A percentile compares a stretch with the other conserved stretches of the same genome.
Conservation (phyloP, 2,113 vertebrate genomes). For the Bothrops jararaca region DNA sequence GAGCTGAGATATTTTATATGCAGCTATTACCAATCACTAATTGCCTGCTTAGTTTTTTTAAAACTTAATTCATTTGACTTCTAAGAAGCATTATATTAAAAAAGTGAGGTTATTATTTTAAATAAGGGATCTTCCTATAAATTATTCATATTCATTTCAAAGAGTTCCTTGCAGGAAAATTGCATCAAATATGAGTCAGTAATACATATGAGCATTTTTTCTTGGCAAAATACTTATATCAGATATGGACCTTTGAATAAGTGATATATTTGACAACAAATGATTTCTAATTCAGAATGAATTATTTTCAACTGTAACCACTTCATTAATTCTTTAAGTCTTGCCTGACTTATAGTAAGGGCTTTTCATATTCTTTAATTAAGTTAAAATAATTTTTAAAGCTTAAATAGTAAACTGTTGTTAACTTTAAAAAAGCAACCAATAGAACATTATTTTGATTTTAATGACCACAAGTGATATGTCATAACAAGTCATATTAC, state of each 20-base stretch:
- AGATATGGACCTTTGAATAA: conserved; percentile 21
- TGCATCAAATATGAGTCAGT: background rate
- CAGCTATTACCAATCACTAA: background rate
- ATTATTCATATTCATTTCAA: background rate
- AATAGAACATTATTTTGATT: no score
- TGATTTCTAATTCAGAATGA: conserved; percentile 28
- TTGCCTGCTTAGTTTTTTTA: background rate
- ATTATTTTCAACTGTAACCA: conserved; percentile 35
- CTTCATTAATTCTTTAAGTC: conserved; percentile 23
- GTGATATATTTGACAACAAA: conserved; percentile 7
- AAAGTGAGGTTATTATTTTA: background rate
- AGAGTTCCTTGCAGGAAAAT: background rate
- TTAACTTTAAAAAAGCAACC: no score
- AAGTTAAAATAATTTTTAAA: no score
- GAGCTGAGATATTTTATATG: background rate
- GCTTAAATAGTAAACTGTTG: no score
- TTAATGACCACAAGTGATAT: no score
- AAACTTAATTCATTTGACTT: background rate
- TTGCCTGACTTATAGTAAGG: no score
- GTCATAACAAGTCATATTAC: no score
- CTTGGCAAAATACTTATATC: background rate
- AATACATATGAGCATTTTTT: background rate
- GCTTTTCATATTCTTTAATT: no score
- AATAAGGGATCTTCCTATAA: background rate
- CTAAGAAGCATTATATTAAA: background rate